Evolutionary conservation across 2,797 vertebrate species (phyloP).

Genomic region (Trematomus bernacchii): DNA sequence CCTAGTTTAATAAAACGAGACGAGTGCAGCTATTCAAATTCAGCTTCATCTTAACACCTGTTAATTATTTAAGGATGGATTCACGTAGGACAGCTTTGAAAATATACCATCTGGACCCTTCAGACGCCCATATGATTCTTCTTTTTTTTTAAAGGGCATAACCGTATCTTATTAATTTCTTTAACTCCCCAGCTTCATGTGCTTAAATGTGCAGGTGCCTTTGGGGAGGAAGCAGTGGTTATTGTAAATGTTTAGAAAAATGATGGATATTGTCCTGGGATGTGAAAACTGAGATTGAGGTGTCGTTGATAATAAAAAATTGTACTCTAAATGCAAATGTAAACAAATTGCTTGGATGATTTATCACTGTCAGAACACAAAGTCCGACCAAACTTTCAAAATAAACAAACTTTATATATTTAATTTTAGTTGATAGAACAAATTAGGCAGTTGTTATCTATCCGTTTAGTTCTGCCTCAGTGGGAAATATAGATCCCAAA

Average conservation of each 20-base stretch:
- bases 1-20: neutral
- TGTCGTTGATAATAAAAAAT: neutral
- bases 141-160: too few relatives aligned
- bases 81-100: neutral
- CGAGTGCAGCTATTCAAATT: neutral
- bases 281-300: neutral
- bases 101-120: neutral
- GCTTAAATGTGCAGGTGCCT: neutral
- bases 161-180: neutral
- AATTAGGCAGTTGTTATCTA: neutral
- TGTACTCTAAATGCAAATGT: constrained; percentile 12
- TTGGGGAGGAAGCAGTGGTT: neutral
- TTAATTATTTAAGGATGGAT: neutral
- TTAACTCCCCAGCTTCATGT: neutral
- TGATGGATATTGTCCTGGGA: neutral
- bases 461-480: neutral
- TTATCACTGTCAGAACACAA: neutral
- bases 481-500: neutral
- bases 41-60: neutral
- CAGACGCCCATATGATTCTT: neutral
- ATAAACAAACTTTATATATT: neutral
- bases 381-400: neutral
- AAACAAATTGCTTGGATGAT: neutral
- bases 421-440: neutral
- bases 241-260: neutral